phyloP scores from a whole-genome alignment of 2,797 vertebrate genomes.

The Pangasius krempfi region DNA sequence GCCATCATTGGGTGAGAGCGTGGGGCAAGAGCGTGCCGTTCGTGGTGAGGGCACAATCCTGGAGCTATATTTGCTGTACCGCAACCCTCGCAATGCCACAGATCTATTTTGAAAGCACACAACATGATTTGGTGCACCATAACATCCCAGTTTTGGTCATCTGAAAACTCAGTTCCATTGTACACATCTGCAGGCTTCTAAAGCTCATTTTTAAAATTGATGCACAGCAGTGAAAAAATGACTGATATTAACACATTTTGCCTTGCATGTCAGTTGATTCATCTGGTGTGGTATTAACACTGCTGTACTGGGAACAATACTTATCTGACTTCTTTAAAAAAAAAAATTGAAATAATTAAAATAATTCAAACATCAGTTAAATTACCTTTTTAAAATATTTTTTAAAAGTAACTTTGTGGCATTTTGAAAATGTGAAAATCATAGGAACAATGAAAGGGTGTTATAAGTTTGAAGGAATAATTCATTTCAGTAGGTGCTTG shows the following conservation, averaged over 20 bases:
- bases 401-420: background rate
- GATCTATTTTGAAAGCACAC: slow-evolving; percentile 4
- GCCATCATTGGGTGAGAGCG: slow-evolving; percentile 83
- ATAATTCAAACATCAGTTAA: background rate
- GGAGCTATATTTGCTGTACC: slow-evolving; percentile 36
- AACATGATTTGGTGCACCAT: slow-evolving; percentile 10
- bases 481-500: background rate
- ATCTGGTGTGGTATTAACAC: slow-evolving; percentile 10
- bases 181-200: background rate
- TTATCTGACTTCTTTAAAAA: background rate
- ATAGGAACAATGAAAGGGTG: background rate
- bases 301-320: background rate
- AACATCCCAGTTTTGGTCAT: background rate
- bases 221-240: background rate
- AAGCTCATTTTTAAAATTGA: background rate
- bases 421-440: background rate
- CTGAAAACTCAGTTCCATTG: background rate
- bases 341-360: too few species aligned
- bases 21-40: slow-evolving; percentile 36
- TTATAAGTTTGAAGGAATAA: too few species aligned
- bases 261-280: background rate
- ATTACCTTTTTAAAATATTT: background rate
- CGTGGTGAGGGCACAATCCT: slow-evolving; percentile 54
- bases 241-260: slow-evolving; percentile 10
- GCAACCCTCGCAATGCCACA: slow-evolving; percentile 9